Base-by-base conservation (phyloP, 2,888 invertebrate genomes). In the Epirrhoe tristata region DNA sequence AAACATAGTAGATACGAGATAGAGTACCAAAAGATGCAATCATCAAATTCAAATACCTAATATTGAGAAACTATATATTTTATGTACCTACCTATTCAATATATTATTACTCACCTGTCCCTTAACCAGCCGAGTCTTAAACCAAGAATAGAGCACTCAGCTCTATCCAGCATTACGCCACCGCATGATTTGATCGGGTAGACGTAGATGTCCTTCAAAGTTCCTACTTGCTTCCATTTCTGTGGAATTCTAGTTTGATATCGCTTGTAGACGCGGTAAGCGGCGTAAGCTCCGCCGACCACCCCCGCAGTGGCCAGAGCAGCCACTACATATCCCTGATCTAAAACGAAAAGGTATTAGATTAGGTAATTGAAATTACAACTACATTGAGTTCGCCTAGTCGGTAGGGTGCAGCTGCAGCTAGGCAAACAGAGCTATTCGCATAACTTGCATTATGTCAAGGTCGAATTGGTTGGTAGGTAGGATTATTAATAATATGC, bases 151-250 rank as follows among this genome's bases (percentile, higher is more conserved):
- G 94, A 89, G 75, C 94, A 94, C 73, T 94, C 94, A 69, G 94
- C 93, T n/a, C 85, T 83, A 46, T 86, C 90, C 66, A 94, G 67
- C 1, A 90, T 78, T 31, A 95, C 77, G 0, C 93, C 83, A 0
- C 93, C 95, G 63, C 95, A 94, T 0, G 95, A 95, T 81, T 95
- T 95, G 12, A 95, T 88, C 0, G 95, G 95, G 75, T 94, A 95
- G 6, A 91, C 86, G 66, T 93, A 87, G 5, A 95, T 77, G 53
- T 94, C 90, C 71, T 91, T 93, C 5, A 95, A 81, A 62, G 93
- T 93, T 0, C 95, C 95, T 31, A 95, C 94, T 77, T 92, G 89
- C 48, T 88, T 89, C 95, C 95, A 95, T 69, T 91, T 83, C 16
- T 85, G 83, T 0, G 95, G 95, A 12, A 94, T 68, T 66, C 77